Base-by-base conservation (phyloP, 2,888 invertebrate species). In the Epiblema foenella region DNA sequence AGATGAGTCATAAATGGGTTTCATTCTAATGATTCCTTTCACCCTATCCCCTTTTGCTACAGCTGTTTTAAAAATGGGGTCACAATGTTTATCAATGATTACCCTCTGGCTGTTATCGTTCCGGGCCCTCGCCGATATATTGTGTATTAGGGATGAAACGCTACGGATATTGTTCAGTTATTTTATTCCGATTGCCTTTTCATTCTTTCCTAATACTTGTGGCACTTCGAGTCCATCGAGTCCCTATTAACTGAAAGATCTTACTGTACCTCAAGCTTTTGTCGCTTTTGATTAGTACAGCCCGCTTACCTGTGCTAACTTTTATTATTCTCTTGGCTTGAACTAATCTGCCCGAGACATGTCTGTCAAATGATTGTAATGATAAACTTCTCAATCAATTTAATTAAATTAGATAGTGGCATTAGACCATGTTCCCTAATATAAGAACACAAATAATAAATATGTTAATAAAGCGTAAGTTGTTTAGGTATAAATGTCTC, bases 1-100 rank as follows among this genome's bases (percentile, higher is more conserved):
- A 42, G 52, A 56, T 66, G 65, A 66, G 42, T 57, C 65, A 57
- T 62, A 62, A 60, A 66, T 42, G 56, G 67, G 62, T 71, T 62
- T 49, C 12, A 37, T 39, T 62, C 51, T 71, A 71, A 71, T 67
- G 60, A 52, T 46, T 59, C 24, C 60, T 24, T 59, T 54, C 62
- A 57, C 70, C 70, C 65, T 46, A 69, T 59, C 52, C 70, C 33
- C 59, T 42, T 33, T 39, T 29, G n/a, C 37, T 68, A 33, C 59
- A 70, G 66, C 60, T 71, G 71, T 62, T 71, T 71, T 71, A 57
- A 67, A 70, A 71, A 60, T 65, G 65, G 71, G 71, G 71, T 66
- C 67, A 67, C 29, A 62, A 67, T 71, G 57, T 66, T 71, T 70
- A 70, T 59, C 65, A 59, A 52, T 56, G 71, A 71, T 71, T 62